phyloP scores from a whole-genome alignment of 2,888 invertebrate genomes.

The Cheilosia urbana region DNA sequence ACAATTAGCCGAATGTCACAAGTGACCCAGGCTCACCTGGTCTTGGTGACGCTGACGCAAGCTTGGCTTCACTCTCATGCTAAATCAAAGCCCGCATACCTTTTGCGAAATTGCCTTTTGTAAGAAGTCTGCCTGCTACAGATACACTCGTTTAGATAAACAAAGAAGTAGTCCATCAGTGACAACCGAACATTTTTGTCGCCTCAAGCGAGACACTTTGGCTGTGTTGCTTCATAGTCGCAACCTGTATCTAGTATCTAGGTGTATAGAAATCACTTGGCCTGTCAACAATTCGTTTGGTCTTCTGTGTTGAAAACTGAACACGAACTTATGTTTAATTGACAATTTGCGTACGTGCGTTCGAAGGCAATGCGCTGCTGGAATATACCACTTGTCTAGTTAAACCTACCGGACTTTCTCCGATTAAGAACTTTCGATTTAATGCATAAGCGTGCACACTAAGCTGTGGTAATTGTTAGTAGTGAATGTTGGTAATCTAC shows the following conservation, averaged over 20 bases:
- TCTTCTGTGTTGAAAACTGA: slow-evolving; percentile 24
- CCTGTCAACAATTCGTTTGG: slow-evolving; percentile 7
- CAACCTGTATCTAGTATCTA: slow-evolving; percentile 20
- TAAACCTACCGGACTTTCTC: slow-evolving; percentile 46
- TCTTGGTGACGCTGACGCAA: background rate
- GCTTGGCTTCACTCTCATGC: background rate
- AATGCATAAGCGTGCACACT: slow-evolving; percentile 11
- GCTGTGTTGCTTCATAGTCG: slow-evolving; percentile 6
- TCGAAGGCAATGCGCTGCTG: background rate
- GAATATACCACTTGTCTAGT: background rate
- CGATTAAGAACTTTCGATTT: slow-evolving; percentile 56
- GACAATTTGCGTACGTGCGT: slow-evolving; percentile 48
- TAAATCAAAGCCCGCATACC: slow-evolving; percentile 1
- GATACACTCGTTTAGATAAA: slow-evolving; percentile 22
- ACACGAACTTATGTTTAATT: slow-evolving; percentile 40
- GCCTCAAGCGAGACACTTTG: slow-evolving; percentile 12
- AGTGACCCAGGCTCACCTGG: slow-evolving; percentile 17
- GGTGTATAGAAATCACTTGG: slow-evolving; percentile 30
- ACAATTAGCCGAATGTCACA: slow-evolving; percentile 13
- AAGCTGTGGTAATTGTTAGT: slow-evolving; percentile 8
- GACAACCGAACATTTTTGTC: slow-evolving; percentile 26
- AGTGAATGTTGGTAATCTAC: background rate
- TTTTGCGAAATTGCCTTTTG: slow-evolving; percentile 31
- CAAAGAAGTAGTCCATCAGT: slow-evolving; percentile 35
- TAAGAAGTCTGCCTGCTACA: slow-evolving; percentile 4